These are phyloP conservation scores for Isoperla grammatica DNA, from an alignment of 2,888 invertebrate genomes.

Conservation along the genomic window DNA sequence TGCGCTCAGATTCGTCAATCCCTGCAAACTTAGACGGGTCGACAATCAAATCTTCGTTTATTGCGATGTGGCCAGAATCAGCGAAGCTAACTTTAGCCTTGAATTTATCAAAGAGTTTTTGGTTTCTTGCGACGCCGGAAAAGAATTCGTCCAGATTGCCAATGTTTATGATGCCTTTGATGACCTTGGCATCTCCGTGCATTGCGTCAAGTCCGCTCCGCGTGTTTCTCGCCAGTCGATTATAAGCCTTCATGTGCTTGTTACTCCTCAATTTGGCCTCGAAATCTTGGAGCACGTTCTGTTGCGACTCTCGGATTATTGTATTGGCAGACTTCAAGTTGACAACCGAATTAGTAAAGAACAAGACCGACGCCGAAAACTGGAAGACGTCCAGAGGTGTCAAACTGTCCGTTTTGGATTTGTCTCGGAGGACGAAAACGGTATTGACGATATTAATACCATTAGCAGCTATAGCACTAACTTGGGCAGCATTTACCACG, in stretches of 20 bases:
- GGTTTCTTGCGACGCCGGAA: neutral
- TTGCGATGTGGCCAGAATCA: constrained; percentile 2
- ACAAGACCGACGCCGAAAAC: constrained; percentile 23
- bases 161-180: constrained; percentile 5
- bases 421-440: constrained; percentile 11
- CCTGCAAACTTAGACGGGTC: constrained; percentile 10
- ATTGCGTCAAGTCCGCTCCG: neutral
- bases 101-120: neutral
- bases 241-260: constrained; percentile 5
- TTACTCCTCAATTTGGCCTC: constrained; percentile 11
- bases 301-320: constrained; percentile 19
- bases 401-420: constrained; percentile 5
- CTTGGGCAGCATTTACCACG: constrained; percentile 4
- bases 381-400: constrained; percentile 25
- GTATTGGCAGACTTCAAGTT: constrained; percentile 20
- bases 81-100: constrained; percentile 1
- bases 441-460: constrained; percentile 19
- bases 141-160: constrained; percentile 8
- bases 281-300: constrained; percentile 8
- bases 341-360: constrained; percentile 23
- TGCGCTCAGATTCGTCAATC: constrained; percentile 2
- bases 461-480: constrained; percentile 16
- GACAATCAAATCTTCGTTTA: constrained; percentile 1
- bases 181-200: constrained; percentile 4
- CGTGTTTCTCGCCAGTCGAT: constrained; percentile 1